These are phyloP conservation scores for Pollimyrus isidori DNA, from an alignment of 2,113 vertebrate genomes.

Conservation along the genomic window DNA sequence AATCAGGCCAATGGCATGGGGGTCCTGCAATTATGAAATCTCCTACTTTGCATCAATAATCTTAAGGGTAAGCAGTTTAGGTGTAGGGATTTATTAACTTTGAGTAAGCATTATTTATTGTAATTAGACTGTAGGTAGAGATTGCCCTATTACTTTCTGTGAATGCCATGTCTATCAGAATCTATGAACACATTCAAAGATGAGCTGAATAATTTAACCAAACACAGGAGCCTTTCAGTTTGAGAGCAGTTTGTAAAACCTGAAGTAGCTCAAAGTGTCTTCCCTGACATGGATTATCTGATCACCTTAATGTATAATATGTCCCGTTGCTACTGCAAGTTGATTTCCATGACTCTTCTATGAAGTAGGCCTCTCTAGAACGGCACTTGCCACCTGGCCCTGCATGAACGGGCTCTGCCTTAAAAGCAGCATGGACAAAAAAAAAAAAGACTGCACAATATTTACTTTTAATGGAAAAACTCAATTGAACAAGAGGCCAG, in stretches of 20 bases:
- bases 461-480: conserved; percentile 15
- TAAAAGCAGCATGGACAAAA: neutral
- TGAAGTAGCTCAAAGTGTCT: no score
- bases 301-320: neutral
- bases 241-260: no score
- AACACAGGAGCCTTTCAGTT: no score
- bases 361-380: neutral
- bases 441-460: neutral
- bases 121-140: neutral
- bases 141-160: neutral
- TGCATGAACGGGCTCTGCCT: neutral
- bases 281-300: no score
- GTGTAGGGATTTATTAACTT: neutral
- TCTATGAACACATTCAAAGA: neutral
- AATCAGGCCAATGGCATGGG: neutral
- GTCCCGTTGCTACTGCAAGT: neutral
- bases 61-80: neutral
- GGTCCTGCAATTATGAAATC: neutral
- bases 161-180: neutral
- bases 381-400: neutral
- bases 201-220: no score
- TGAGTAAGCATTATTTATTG: neutral
- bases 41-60: neutral
- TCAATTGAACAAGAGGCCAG: neutral
- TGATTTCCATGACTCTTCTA: neutral